phyloP scores from a whole-genome alignment of 2,888 invertebrate genomes.

The Scaeva pyrastri region DNA sequence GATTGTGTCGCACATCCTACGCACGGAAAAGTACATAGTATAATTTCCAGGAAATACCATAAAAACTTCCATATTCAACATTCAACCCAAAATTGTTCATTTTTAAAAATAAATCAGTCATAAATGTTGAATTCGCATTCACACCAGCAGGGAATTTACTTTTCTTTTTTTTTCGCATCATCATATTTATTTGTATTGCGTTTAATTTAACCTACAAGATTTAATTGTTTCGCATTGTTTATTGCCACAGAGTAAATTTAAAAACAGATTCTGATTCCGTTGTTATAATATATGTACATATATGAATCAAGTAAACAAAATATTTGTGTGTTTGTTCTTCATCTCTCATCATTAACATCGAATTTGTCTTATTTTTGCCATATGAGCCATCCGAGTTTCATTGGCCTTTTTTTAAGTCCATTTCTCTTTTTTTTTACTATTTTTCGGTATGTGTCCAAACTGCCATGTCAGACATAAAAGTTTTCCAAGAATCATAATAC shows the following conservation, averaged over 20 bases:
- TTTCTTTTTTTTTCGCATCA: neutral
- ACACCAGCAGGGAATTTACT: neutral
- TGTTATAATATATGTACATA: too few relatives aligned
- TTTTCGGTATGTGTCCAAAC: neutral
- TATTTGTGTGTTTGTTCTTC: constrained; percentile 4
- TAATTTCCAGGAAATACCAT: constrained; percentile 3
- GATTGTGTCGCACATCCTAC: constrained; percentile 2
- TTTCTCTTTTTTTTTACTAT: neutral
- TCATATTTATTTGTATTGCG: constrained; percentile 28
- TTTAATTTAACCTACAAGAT: constrained; percentile 48
- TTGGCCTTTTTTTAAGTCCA: neutral
- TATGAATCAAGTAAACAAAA: constrained; percentile 46
- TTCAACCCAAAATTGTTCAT: constrained; percentile 10
- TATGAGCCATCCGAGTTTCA: neutral
- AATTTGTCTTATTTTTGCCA: constrained; percentile 9
- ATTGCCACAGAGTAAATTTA: constrained; percentile 42
- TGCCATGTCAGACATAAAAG: neutral
- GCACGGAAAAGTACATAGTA: neutral
- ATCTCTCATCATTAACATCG: constrained; percentile 20
- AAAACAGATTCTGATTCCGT: constrained; percentile 51
- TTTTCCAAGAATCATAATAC: neutral
- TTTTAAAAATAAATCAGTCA: constrained; percentile 16
- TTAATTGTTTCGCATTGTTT: constrained; percentile 48
- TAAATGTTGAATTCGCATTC: constrained; percentile 8
- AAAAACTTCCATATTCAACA: too few relatives aligned